Conservation (phyloP, 2,113 vertebrate species). For the Pelecanus crispus region DNA sequence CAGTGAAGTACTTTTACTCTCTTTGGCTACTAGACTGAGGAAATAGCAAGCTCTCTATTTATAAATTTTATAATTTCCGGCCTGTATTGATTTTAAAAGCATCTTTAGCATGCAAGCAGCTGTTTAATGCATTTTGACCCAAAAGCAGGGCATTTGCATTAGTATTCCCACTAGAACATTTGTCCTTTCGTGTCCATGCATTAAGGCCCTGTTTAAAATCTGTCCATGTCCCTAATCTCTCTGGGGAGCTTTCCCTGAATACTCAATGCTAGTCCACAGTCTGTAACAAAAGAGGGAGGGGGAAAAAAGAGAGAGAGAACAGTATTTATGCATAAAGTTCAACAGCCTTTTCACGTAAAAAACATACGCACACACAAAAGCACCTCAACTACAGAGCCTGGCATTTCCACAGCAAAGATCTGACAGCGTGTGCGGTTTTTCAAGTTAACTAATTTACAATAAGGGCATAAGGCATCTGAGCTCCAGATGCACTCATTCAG, state of each 20-base stretch:
- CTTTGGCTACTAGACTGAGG: background rate
- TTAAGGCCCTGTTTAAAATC: slow-evolving; percentile 49
- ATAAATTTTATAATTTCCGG: background rate
- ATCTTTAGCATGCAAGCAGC: background rate
- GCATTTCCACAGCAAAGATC: slow-evolving; percentile 18
- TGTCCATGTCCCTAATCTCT: slow-evolving; percentile 45
- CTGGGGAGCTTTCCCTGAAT: slow-evolving; percentile 40
- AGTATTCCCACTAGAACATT: slow-evolving; percentile 33
- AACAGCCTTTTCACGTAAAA: background rate
- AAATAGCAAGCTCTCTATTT: background rate
- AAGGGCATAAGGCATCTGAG: slow-evolving; percentile 19
- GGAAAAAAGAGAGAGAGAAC: fast-evolving
- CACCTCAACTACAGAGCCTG: background rate
- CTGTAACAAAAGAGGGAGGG: background rate
- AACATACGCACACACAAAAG: background rate
- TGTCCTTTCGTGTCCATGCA: slow-evolving; percentile 23
- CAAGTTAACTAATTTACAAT: background rate
- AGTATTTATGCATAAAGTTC: slow-evolving; percentile 3
- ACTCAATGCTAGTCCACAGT: slow-evolving; percentile 12
- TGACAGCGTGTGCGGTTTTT: background rate
- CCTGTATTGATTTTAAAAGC: slow-evolving; percentile 9
- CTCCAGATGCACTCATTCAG: slow-evolving; percentile 44
- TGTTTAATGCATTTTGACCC: slow-evolving; percentile 25
- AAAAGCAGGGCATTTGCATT: slow-evolving; percentile 13
- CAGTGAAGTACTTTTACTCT: background rate